Evolutionary conservation across 2,888 invertebrate genomes (phyloP), one percentile per base, ranked within the genome.

Genomic region (Papilio protenor): DNA sequence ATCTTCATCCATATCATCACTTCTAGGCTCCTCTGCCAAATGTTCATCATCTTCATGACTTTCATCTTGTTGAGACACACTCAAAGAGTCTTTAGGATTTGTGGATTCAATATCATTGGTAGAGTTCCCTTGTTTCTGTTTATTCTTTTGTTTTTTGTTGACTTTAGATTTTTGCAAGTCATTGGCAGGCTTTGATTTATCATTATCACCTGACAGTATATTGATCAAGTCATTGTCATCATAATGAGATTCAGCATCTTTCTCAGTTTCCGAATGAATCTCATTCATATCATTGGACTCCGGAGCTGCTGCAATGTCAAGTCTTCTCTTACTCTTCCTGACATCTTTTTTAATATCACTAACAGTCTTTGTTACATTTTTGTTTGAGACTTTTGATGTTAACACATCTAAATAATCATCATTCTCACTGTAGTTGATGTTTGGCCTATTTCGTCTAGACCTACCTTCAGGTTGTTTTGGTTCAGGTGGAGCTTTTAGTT

Each of bases 351-450:
- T 91, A 82, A 92, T 85, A 78, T 94, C 94, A 89, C 88, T 87
- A 33, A 93, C 91, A 78, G 92, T 91, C 88, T 90, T 94, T 80
- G 88, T 91, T 78, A 81, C 85, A 82, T 88, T 87, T 88, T 91
- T 92, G 81, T 79, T 83, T 81, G 88, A 82, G 87, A 90, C 86
- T 86, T 89, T 82, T 87, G 95, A 82, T 88, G 95, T 89, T 86
- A 95, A 79, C 79, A 89, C 88, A 89, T 95, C 89, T 87, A 95
- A 83, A 89, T 94, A 89, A 90, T 95, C 89, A 93, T 95, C 93
- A 92, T 95, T 92, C 94, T 95, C 91, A 94, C 95, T 91, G 92
- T 96, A 95, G 84, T 95, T 95, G 77, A 95, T 90, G 84, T 94
- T 95, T 77, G 92, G 91, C 80, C 95, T 90, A 83, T 94, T 93